A percentile compares a stretch with the other conserved stretches of the same genome.
phyloP scores from a whole-genome alignment of 2,797 vertebrate species.

The Gymnocypris eckloni region DNA sequence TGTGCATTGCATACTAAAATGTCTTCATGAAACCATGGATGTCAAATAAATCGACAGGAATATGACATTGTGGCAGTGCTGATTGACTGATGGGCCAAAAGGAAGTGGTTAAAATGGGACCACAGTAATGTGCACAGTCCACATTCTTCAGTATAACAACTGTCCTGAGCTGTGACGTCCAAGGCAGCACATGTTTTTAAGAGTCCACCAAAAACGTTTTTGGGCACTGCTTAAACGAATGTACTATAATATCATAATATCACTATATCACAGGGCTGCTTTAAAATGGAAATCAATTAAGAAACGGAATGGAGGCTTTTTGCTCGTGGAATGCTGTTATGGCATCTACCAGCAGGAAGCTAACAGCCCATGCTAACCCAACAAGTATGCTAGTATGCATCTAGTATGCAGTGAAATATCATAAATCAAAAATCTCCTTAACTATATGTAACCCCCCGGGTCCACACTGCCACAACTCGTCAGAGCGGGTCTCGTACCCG shows the following conservation, averaged over 20 bases:
- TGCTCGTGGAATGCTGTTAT: background rate
- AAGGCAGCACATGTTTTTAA: slow-evolving; percentile 3
- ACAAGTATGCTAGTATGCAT: background rate
- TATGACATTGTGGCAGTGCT: background rate
- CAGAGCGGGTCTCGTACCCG: too few species aligned
- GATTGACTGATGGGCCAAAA: background rate
- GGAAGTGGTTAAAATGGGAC: background rate
- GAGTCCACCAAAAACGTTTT: background rate
- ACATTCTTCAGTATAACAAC: background rate
- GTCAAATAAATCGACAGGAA: background rate
- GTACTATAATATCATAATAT: background rate
- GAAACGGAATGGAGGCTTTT: slow-evolving; percentile 13
- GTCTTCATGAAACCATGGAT: background rate
- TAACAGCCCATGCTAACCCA: background rate
- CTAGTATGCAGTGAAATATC: background rate
- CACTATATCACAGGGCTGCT: background rate
- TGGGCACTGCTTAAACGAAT: background rate
- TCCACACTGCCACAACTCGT: too few species aligned
- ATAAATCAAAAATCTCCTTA: background rate
- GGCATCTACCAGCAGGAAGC: background rate
- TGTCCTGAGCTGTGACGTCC: background rate
- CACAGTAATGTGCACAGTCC: background rate
- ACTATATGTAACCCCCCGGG: too few species aligned
- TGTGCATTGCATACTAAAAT: background rate
- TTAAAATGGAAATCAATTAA: slow-evolving; percentile 5